Evolutionary conservation across 2,797 vertebrate species (phyloP).

Genomic region (Bufotes viridis): DNA sequence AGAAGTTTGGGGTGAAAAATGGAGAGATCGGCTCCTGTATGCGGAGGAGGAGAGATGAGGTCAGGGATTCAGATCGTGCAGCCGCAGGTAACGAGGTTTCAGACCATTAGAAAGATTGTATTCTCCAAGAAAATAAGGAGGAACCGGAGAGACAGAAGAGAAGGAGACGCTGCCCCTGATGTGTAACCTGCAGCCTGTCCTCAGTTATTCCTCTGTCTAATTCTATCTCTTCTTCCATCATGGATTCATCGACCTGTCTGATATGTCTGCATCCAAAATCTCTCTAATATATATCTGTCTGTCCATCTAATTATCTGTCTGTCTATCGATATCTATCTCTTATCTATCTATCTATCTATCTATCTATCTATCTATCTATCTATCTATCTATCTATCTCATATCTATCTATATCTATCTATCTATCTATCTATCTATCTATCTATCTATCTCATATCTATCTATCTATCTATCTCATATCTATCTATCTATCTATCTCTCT

Average conservation of each 20-base stretch:
- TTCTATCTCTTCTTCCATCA: too few species aligned
- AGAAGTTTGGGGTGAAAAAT: slow-evolving; percentile 26
- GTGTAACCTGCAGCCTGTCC: not conserved
- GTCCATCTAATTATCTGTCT: not conserved
- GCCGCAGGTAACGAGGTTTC: not conserved
- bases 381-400: not conserved
- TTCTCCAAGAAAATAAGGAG: not conserved
- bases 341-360: not conserved
- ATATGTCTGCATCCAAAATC: too few species aligned
- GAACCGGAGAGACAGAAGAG: not conserved
- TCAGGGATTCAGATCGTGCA: not conserved
- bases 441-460: too few species aligned
- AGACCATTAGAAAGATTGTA: not conserved
- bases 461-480: too few species aligned
- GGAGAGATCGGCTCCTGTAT: not conserved
- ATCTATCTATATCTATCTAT: not conserved
- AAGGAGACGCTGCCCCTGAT: not conserved
- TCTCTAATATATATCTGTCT: not conserved
- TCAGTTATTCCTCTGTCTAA: too few species aligned
- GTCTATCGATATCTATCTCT: too few species aligned
- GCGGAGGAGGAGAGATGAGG: not conserved
- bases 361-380: not conserved
- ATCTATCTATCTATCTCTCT: too few species aligned
- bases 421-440: too few species aligned
- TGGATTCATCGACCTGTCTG: too few species aligned